Conservation (phyloP, 2,888 invertebrate species). For the Hirtodrosophila duncani region DNA sequence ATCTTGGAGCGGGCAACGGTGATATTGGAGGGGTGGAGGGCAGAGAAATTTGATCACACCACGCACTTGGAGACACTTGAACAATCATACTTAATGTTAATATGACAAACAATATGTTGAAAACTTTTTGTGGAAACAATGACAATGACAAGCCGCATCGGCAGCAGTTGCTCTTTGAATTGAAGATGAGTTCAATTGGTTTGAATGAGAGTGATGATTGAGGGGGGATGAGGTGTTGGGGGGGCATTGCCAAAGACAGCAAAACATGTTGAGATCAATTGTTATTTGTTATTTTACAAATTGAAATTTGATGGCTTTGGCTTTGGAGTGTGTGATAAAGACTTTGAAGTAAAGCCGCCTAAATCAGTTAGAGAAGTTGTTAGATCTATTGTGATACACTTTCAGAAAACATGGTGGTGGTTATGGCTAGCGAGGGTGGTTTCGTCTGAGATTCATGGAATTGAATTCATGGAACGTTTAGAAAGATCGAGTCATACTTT, state of each 20-base stretch:
- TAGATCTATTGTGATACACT: too few species aligned
- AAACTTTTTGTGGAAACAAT: conserved; percentile 43
- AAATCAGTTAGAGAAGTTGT: too few species aligned
- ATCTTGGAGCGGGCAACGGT: background rate
- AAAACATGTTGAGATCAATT: conserved; percentile 13
- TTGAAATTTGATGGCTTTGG: conserved; percentile 36
- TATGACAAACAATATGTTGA: conserved; percentile 72
- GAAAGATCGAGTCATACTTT: too few species aligned
- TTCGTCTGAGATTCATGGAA: too few species aligned
- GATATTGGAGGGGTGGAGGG: background rate
- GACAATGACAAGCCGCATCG: conserved; percentile 38
- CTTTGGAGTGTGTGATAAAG: conserved; percentile 7
- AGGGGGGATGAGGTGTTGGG: conserved; percentile 9
- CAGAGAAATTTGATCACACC: conserved; percentile 2
- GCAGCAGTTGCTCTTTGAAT: conserved; percentile 21
- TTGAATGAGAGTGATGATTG: background rate
- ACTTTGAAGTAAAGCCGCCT: conserved; percentile 55
- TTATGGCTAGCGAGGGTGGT: too few species aligned
- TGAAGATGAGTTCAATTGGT: conserved; percentile 38
- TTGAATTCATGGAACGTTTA: too few species aligned
- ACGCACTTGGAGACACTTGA: conserved; percentile 49
- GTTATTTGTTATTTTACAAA: conserved; percentile 27
- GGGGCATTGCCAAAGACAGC: conserved; percentile 13
- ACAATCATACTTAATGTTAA: conserved; percentile 68
- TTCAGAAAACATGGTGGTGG: too few species aligned